Evolutionary conservation across 2,113 vertebrate species (phyloP).

Genomic region (Alexandromys fortis): DNA sequence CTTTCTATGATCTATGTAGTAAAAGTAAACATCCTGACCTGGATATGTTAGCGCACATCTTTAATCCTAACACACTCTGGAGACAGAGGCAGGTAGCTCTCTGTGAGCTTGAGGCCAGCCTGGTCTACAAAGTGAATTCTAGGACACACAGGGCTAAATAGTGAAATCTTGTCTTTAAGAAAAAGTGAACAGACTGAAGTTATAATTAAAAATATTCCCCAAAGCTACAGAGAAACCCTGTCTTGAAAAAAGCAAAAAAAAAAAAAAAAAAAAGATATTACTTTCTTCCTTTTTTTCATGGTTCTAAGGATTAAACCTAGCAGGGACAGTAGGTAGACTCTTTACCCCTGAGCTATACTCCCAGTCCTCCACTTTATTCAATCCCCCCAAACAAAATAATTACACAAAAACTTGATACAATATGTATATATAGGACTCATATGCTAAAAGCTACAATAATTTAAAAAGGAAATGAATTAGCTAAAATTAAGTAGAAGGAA

Average conservation of each 20-base stretch:
- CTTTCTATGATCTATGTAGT: not conserved
- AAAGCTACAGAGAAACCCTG: not conserved
- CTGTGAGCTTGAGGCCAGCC: not conserved
- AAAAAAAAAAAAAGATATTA: not conserved
- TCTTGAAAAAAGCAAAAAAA: not conserved
- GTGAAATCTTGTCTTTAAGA: not conserved
- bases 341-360: not conserved
- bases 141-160: not conserved
- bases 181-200: too few relatives aligned
- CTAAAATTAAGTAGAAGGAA: not conserved
- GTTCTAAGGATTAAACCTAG: not conserved
- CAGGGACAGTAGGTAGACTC: not conserved
- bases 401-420: not conserved
- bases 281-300: not conserved
- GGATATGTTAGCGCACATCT: not conserved
- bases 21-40: not conserved
- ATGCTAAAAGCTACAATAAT: not conserved
- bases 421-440: not conserved
- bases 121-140: not conserved
- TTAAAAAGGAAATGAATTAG: not conserved
- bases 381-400: not conserved
- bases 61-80: too few relatives aligned
- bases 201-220: too few relatives aligned
- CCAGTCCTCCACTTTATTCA: not conserved
- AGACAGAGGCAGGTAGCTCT: not conserved